These are phyloP conservation scores for Cheumatopsyche charites DNA, from an alignment of 1,140 invertebrate genomes.

Conservation along the genomic window DNA sequence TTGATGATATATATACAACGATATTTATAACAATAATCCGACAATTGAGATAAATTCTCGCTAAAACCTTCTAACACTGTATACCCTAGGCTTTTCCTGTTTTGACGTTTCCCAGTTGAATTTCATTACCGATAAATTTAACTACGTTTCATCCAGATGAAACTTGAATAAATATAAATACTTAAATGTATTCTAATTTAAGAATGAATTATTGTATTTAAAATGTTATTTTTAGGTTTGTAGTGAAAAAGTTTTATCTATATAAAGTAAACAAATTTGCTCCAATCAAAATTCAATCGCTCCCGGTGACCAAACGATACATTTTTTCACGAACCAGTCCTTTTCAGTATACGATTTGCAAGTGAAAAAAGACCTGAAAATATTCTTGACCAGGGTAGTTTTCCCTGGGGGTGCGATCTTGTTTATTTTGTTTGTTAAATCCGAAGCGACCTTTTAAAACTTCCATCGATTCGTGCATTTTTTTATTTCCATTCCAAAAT, in stretches of 20 bases:
- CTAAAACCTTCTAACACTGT: not conserved
- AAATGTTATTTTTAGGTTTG: not conserved
- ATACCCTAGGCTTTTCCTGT: too few relatives aligned
- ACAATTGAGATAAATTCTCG: conserved; percentile 18
- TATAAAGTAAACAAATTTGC: too few relatives aligned
- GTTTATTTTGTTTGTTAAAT: conserved; percentile 27
- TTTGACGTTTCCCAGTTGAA: conserved; percentile 7
- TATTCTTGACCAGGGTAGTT: conserved; percentile 12
- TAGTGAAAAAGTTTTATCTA: not conserved
- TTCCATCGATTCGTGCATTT: conserved; percentile 13
- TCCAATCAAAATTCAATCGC: too few relatives aligned
- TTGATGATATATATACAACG: conserved; percentile 30
- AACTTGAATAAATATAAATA: not conserved
- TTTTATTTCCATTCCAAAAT: too few relatives aligned
- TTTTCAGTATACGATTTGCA: conserved; percentile 4
- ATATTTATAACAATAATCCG: conserved; percentile 24
- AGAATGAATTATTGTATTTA: not conserved
- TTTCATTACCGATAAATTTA: conserved; percentile 20
- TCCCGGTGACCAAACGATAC: not conserved
- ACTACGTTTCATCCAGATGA: not conserved
- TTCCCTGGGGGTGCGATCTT: conserved; percentile 12
- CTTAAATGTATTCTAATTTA: not conserved
- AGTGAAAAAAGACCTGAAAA: conserved; percentile 16
- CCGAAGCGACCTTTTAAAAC: conserved; percentile 21
- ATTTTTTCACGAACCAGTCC: too few relatives aligned